Base-by-base conservation (phyloP, 2,797 vertebrate genomes). In the Margarornis squamiger region DNA sequence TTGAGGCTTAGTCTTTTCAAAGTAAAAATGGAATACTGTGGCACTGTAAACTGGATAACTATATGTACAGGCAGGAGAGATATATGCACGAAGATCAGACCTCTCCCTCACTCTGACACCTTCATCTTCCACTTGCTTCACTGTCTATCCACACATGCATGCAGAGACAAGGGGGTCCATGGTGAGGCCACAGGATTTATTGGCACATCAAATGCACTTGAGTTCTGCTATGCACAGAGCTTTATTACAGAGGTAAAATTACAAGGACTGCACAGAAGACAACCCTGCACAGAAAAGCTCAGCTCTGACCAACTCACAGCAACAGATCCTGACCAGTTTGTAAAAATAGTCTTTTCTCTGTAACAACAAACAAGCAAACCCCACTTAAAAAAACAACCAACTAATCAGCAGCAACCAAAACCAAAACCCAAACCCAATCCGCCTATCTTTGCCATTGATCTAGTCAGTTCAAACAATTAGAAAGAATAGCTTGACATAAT, bases 1-100 rank as follows among this genome's bases (percentile, higher is more conserved):
- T 29, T 39, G 48, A 96, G 84, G 61, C 30, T 88, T 38, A 89
- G 45, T n/a, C n/a, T 91, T 96, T 90, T 54, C 49, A 34, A 90
- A 94, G 87, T 59, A 81, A 7, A 86, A 91, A 77, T 78, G 57
- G 88, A 96, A 66, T 61, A 94, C 63, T 21, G 30, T 36, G 52
- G 65, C 73, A 74, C 62, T 75, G 46, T 41, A 72, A 94, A 83
- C n/a, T 21, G 74, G 9, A 5, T 55, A 86, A 72, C 14, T 32
- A 3, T 48, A 74, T 36, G 54, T 80, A n/a, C 76, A 65, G 21
- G 30, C 79, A 95, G 32, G 29, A 67, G 43, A 91, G 61, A 81
- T 14, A 52, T 7, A 36, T 0, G 2, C 27, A 46, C 17, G 36
- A 81, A 76, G 61, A 73, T 57, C 81, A 87, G 77, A 51, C 30